Evolutionary conservation across 2,888 invertebrate species (phyloP).

Genomic region (Coelogynopora nodosa): DNA sequence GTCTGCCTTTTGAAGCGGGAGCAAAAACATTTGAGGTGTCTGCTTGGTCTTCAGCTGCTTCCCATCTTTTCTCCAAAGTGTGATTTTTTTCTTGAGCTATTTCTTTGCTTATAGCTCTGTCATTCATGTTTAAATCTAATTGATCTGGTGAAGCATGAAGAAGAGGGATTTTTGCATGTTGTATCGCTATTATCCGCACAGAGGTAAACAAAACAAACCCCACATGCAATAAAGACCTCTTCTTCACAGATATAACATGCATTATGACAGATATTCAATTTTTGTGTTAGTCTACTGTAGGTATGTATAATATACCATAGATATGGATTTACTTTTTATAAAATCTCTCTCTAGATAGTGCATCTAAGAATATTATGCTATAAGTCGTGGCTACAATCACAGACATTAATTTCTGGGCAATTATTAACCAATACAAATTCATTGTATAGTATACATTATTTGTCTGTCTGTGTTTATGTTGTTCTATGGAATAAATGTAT

Average conservation of each 20-base stretch:
- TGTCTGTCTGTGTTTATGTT: too few relatives aligned
- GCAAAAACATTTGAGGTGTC: background rate
- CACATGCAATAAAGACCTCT: background rate
- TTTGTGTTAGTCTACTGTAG: background rate
- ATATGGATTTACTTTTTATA: too few relatives aligned
- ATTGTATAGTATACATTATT: too few relatives aligned
- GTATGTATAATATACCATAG: too few relatives aligned
- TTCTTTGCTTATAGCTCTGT: background rate
- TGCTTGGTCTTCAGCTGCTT: background rate
- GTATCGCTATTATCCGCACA: background rate
- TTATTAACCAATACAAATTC: too few relatives aligned
- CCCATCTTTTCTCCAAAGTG: background rate
- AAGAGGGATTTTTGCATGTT: background rate
- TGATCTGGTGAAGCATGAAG: background rate
- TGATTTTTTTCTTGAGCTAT: background rate
- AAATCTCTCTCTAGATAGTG: too few relatives aligned
- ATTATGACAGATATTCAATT: background rate
- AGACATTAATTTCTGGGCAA: too few relatives aligned
- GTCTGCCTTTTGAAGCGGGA: background rate
- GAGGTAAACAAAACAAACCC: background rate
- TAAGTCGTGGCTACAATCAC: too few relatives aligned
- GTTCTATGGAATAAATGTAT: too few relatives aligned
- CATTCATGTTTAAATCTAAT: background rate
- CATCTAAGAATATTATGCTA: too few relatives aligned
- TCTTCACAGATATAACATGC: background rate